Evolutionary conservation across 2,113 vertebrate genomes (phyloP), one percentile per base, ranked within the genome.

Genomic region (Bombycilla garrulus): DNA sequence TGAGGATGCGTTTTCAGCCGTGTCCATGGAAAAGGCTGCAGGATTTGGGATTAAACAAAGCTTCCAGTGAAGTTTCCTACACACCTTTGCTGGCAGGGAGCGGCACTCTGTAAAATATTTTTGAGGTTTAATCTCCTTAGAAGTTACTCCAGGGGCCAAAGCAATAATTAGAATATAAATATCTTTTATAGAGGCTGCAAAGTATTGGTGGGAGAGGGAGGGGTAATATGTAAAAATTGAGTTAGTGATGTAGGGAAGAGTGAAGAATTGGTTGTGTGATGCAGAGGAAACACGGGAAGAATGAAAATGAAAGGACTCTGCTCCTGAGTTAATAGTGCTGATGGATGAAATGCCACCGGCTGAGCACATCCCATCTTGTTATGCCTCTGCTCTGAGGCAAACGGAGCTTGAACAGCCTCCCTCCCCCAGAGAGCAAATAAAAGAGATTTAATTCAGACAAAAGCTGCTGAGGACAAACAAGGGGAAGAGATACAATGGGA

Each of bases 111-210:
- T 40, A 79, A 42, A 93, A 38, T 3, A 82, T 15, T 58, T 85
- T 66, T n/a, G 81, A 47, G 74, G 35, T 80, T 92, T 91, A 88
- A 83, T 92, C 81, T 82, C 54, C 80, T 77, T 65, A 47, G 33
- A 81, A 81, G n/a, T 69, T 64, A 62, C 56, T 42, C 15, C 26
- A 69, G 29, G 44, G 36, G 26, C 51, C 40, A 48, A 48, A 24
- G 65, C n/a, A 86, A 76, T 92, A 93, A 96, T 95, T 94, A 65
- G 53, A 94, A 81, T 91, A 93, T 90, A 94, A 97, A 95, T 93
- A 95, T 90, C 21, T 90, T 96, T 71, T 91, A 91, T 48, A 69
- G 81, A 82, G 23, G 53, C 51, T 87, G 79, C 45, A 78, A 71
- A 93, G 65, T 81, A 25, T 47, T 47, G 47, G 53, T 31, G 40